Evolutionary conservation across 2,888 invertebrate genomes (phyloP).

Genomic region (Anthoptus insignis): DNA sequence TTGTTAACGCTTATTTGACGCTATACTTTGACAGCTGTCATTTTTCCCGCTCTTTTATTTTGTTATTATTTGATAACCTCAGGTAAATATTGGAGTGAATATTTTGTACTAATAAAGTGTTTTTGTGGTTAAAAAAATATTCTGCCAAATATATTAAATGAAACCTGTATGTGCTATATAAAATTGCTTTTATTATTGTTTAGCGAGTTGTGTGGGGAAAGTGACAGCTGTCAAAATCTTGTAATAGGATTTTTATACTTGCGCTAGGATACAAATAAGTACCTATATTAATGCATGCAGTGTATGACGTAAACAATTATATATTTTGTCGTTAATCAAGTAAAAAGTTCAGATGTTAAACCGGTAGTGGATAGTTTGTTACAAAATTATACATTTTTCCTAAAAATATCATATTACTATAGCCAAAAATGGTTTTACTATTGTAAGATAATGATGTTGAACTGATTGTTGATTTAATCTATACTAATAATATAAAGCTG

Average conservation of each 20-base stretch:
- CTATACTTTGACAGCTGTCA: conserved; percentile 22
- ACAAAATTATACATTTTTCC: conserved; percentile 19
- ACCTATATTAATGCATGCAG: neutral
- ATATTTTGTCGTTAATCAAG: conserved; percentile 12
- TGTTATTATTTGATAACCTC: neutral
- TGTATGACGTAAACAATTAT: neutral
- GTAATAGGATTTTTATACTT: neutral
- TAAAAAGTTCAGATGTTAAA: conserved; percentile 13
- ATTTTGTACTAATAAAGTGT: neutral
- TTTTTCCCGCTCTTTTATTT: neutral
- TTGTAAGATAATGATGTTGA: neutral
- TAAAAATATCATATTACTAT: conserved; percentile 6
- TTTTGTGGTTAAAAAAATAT: neutral
- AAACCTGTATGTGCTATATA: neutral
- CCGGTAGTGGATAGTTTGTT: conserved; percentile 12
- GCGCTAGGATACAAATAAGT: neutral
- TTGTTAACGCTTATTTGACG: conserved; percentile 22
- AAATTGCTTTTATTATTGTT: neutral
- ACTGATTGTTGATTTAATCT: neutral
- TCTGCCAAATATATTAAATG: neutral
- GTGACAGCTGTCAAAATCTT: conserved; percentile 1
- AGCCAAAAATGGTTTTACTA: neutral
- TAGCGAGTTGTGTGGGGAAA: neutral
- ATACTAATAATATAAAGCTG: too few relatives aligned
- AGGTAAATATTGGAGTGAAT: too few relatives aligned